phyloP scores from a whole-genome alignment of 2,113 vertebrate genomes.

The Elephas maximus region DNA sequence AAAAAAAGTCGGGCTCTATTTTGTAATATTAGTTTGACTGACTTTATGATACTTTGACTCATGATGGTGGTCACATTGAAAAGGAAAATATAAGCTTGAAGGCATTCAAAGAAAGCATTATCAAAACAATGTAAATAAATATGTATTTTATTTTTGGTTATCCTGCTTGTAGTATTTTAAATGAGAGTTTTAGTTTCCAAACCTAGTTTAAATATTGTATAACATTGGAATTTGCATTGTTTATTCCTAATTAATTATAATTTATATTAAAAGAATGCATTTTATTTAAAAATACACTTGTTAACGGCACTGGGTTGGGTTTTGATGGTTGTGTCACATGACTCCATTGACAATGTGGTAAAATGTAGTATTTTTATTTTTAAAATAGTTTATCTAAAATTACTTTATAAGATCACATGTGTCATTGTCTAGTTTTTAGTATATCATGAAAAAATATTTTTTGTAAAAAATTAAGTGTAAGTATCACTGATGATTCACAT shows the following conservation, averaged over 20 bases:
- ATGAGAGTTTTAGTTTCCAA: conserved; percentile 58
- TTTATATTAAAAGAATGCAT: conserved; percentile 53
- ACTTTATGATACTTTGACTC: conserved; percentile 3
- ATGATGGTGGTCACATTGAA: not conserved
- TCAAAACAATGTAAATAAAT: conserved; percentile 56
- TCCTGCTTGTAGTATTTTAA: conserved; percentile 55
- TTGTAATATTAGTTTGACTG: not conserved
- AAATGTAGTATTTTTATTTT: conserved; percentile 6
- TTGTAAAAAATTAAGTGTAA: conserved; percentile 38
- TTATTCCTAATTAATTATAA: conserved; percentile 47
- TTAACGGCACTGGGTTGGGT: too few relatives aligned
- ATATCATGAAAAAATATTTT: conserved; percentile 8
- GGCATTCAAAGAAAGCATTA: conserved; percentile 47
- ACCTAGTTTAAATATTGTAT: conserved; percentile 30
- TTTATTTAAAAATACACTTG: conserved; percentile 12
- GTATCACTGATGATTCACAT: not conserved
- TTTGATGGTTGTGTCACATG: not conserved
- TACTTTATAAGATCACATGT: conserved; percentile 25
- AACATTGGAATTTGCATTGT: conserved; percentile 22
- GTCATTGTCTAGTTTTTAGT: conserved; percentile 27
- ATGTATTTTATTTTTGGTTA: conserved; percentile 42
- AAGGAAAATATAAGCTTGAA: conserved; percentile 51
- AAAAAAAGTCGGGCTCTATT: not conserved
- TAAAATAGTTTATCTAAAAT: conserved; percentile 22
- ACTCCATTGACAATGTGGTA: conserved; percentile 1